Conservation (phyloP, 2,113 vertebrate genomes). For the Ophiodon elongatus region DNA sequence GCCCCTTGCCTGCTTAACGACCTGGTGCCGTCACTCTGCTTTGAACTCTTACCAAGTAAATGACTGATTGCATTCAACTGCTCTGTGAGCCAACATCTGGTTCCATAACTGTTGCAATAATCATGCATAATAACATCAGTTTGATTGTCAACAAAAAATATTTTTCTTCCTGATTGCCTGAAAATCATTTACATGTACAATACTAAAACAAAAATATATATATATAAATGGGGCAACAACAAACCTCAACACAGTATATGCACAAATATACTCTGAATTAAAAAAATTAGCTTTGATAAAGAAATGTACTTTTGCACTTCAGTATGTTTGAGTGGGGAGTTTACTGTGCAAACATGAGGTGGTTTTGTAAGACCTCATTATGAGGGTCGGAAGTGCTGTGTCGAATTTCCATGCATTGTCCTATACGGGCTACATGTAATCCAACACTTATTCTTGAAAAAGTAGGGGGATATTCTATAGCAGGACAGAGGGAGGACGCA, state of each 20-base stretch:
- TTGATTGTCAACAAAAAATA: background rate
- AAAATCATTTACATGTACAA: background rate
- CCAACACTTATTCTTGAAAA: background rate
- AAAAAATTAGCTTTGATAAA: background rate
- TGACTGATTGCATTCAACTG: background rate
- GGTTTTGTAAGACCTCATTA: constrained; percentile 4
- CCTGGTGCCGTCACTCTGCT: background rate
- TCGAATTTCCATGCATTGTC: constrained; percentile 10
- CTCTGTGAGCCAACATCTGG: background rate
- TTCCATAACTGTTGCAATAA: background rate
- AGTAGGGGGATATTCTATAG: constrained; percentile 4
- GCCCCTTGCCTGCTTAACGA: background rate
- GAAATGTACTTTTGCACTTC: background rate
- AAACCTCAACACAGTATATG: background rate
- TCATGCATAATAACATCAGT: background rate
- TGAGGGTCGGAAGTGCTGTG: background rate
- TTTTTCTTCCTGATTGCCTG: background rate
- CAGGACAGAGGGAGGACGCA: background rate
- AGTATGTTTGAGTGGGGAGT: background rate
- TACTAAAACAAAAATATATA: background rate
- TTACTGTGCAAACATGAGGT: background rate
- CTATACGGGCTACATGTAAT: constrained; percentile 1
- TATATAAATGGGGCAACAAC: background rate
- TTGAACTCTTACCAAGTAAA: background rate
- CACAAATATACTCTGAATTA: background rate